Evolutionary conservation across 2,113 vertebrate genomes (phyloP).

Genomic region (Reinhardtius hippoglossoides): DNA sequence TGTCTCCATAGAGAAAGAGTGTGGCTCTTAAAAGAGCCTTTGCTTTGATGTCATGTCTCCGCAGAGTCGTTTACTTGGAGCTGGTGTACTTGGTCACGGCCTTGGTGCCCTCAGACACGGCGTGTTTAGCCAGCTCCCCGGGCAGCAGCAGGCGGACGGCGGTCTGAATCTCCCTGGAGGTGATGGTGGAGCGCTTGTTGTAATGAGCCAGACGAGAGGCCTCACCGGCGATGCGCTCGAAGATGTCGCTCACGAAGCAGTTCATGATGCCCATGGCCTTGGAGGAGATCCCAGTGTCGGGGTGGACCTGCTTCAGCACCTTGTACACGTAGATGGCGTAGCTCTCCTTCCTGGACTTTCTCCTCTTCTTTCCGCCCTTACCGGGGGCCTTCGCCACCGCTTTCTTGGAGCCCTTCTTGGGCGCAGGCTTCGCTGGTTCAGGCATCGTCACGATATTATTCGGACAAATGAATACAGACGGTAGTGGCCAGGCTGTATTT

Average conservation of each 20-base stretch:
- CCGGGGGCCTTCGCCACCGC: too few relatives aligned
- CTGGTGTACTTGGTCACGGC: slow-evolving; percentile 69
- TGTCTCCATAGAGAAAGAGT: too few relatives aligned
- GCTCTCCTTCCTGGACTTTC: slow-evolving; percentile 13
- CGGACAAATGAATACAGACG: rapidly evolving
- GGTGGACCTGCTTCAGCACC: slow-evolving; percentile 66
- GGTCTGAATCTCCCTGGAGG: slow-evolving; percentile 88
- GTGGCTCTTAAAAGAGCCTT: too few relatives aligned
- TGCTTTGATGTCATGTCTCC: too few relatives aligned
- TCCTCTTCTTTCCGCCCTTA: too few relatives aligned
- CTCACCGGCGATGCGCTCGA: background rate
- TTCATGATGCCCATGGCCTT: slow-evolving; percentile 72
- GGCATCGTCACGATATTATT: too few relatives aligned
- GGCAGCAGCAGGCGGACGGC: slow-evolving; percentile 81
- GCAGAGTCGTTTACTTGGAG: slow-evolving; percentile 40
- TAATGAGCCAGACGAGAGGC: slow-evolving; percentile 49
- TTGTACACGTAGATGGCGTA: slow-evolving; percentile 69
- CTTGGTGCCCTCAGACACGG: slow-evolving; percentile 71
- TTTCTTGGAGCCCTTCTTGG: too few relatives aligned
- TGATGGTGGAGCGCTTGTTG: slow-evolving; percentile 78
- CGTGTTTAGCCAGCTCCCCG: slow-evolving; percentile 70
- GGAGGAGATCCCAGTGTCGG: slow-evolving; percentile 60
- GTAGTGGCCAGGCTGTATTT: too few relatives aligned
- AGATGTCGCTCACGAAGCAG: slow-evolving; percentile 66
- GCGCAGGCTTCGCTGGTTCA: too few relatives aligned